Base-by-base conservation (phyloP, 2,113 vertebrate species). In the Phainopepla nitens region DNA sequence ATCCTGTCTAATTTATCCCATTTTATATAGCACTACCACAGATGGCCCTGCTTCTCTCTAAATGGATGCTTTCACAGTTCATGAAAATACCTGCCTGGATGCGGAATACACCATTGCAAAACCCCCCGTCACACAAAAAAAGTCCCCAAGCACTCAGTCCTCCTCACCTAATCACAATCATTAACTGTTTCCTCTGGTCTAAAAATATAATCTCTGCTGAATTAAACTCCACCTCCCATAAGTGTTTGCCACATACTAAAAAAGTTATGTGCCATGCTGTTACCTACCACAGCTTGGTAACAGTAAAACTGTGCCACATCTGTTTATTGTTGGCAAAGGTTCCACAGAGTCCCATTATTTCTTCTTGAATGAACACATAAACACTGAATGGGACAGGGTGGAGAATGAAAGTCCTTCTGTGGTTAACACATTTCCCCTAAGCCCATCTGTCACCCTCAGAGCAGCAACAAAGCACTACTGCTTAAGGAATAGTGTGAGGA, bases 261-360 rank as follows among this genome's bases (percentile, higher is more conserved):
- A 50, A 82, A 39, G 41, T 64, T 89, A 64, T 4, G 25, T 72
- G 49, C 45, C 2, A 2, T 42, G 36, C 49, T 82, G 24, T 61
- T 85, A 91, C 49, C 65, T 89, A 19, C 70, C 81, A 85, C 54
- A 85, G 58, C 35, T 61, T 82, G 78, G 49, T 45, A 80, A 88
- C 70, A 80, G 78, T 23, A 79, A 87, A 93, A 84, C 24, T 33
- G 49, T 82, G 35, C 39, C 53, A 45, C 58, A 53, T 61, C 49
- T 84, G 53, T 72, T 89, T 85, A 69, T 54, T 79, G 70, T 42
- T 90, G 83, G 81, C 89, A 95, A 94, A 87, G 57, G 53, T 85
- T 93, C 69, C 70, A 76, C 21, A 35, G 93, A 82, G 73, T 69
- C 58, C 73, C 54, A 49, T 68, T 91, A 87, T 77, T 91, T 87